phyloP scores from a whole-genome alignment of 2,113 vertebrate genomes.

The Neolamprologus fasciatus region DNA sequence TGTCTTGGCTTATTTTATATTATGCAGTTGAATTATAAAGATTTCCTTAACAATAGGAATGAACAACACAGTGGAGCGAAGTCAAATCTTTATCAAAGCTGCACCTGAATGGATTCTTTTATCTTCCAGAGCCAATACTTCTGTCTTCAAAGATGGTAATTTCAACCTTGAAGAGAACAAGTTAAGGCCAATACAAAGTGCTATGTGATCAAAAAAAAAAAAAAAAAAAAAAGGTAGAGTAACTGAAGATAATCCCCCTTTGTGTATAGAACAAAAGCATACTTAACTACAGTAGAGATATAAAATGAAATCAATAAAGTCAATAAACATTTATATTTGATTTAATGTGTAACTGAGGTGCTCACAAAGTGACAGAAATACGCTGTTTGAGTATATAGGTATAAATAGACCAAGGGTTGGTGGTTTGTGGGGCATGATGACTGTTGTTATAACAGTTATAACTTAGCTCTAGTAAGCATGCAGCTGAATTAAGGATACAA shows the following conservation, averaged over 20 bases:
- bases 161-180: slow-evolving; percentile 79
- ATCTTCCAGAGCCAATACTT: slow-evolving; percentile 87
- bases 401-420: background rate
- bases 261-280: background rate
- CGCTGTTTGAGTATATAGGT: background rate
- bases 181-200: slow-evolving; percentile 68
- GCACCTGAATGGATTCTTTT: slow-evolving; percentile 54
- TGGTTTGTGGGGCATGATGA: background rate
- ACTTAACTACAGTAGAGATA: background rate
- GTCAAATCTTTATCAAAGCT: background rate
- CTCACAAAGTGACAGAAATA: background rate
- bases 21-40: background rate
- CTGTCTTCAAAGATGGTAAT: slow-evolving; percentile 97
- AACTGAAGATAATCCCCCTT: background rate
- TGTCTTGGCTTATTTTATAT: background rate
- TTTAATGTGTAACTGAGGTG: background rate
- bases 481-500: slow-evolving; percentile 81
- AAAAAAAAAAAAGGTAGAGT: background rate
- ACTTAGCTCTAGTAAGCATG: background rate
- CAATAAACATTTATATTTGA: background rate
- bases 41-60: background rate
- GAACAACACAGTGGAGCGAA: background rate
- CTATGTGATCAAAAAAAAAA: background rate
- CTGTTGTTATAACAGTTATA: background rate
- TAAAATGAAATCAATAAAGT: background rate